phyloP scores from a whole-genome alignment of 2,888 invertebrate species.

The Eupithecia pulchellata region DNA sequence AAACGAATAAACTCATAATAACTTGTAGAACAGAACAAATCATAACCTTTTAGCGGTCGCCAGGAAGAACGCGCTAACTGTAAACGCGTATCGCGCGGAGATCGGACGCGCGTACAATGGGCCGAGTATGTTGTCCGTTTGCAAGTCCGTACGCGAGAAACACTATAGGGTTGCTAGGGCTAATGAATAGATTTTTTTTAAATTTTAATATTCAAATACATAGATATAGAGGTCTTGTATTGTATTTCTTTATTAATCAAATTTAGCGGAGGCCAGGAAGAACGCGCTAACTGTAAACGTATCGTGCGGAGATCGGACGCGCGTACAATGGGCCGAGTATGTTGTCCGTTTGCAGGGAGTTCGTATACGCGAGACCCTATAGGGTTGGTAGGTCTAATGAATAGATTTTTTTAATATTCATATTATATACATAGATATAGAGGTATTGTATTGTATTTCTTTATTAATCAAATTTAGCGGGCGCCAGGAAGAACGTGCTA shows the following conservation, averaged over 20 bases:
- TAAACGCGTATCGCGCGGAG: constrained; percentile 39
- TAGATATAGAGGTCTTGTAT: no score
- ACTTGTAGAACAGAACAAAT: constrained; percentile 10
- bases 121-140: constrained; percentile 39
- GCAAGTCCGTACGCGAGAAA: constrained; percentile 35
- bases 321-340: constrained; percentile 45
- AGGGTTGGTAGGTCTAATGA: constrained; percentile 33
- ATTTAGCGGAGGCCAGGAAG: constrained; percentile 24
- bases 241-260: no score
- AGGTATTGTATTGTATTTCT: no score
- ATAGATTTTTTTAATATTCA: no score
- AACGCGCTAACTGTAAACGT: constrained; percentile 41
- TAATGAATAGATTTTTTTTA: neutral
- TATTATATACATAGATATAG: no score
- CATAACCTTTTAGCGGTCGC: constrained; percentile 10
- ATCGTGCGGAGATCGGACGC: constrained; percentile 42
- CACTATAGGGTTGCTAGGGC: constrained; percentile 28
- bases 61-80: constrained; percentile 41
- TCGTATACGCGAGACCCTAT: constrained; percentile 28
- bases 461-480: no score
- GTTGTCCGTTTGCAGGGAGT: constrained; percentile 39
- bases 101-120: constrained; percentile 46
- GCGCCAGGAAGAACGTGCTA: no score
- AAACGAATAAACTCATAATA: constrained; percentile 1
- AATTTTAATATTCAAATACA: no score